A percentile compares a stretch with the other conserved stretches of the same genome.
Conservation (phyloP, 2,888 invertebrate genomes). For the Orthosia gracilis region DNA sequence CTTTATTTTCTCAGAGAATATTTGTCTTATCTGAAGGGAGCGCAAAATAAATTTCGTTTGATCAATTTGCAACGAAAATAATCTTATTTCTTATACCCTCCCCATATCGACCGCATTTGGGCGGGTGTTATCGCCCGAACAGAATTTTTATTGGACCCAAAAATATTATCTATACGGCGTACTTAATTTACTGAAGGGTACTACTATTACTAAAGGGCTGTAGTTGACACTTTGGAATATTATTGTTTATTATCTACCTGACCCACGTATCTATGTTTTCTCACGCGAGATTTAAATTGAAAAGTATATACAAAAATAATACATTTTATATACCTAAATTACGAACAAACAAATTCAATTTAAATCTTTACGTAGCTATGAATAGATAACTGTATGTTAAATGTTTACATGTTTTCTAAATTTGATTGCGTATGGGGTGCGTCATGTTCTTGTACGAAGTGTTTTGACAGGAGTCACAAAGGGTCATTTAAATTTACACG, state of each 20-base stretch:
- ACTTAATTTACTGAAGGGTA: slow-evolving; percentile 61
- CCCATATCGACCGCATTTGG: slow-evolving; percentile 65
- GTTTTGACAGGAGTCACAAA: slow-evolving; percentile 75
- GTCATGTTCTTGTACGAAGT: slow-evolving; percentile 52
- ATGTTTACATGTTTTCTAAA: slow-evolving; percentile 54
- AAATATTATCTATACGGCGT: slow-evolving; percentile 65
- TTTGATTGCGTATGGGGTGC: slow-evolving; percentile 48
- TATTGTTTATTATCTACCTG: slow-evolving; percentile 30
- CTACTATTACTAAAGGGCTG: slow-evolving; percentile 46
- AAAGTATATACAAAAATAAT: slow-evolving; percentile 1
- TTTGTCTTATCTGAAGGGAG: slow-evolving; percentile 62
- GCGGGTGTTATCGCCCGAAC: slow-evolving; percentile 63
- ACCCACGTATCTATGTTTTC: slow-evolving; percentile 3
- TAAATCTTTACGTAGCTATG: slow-evolving; percentile 24
- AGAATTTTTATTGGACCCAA: slow-evolving; percentile 68
- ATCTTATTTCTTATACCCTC: slow-evolving; percentile 68
- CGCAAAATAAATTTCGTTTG: slow-evolving; percentile 67
- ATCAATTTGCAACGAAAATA: slow-evolving; percentile 71
- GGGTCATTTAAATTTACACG: slow-evolving; percentile 77
- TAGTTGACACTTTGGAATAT: slow-evolving; percentile 40
- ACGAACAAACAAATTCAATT: slow-evolving; percentile 43
- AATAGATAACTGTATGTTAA: slow-evolving; percentile 40
- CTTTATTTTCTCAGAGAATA: slow-evolving; percentile 59
- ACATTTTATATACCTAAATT: slow-evolving; percentile 17
- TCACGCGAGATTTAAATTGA: slow-evolving; percentile 27